Percentiles rank a stretch among this genome's conserved stretches.
These are phyloP conservation scores for Manis crassicaudata DNA, from an alignment of 2,797 vertebrate species.

Conservation along the genomic window DNA sequence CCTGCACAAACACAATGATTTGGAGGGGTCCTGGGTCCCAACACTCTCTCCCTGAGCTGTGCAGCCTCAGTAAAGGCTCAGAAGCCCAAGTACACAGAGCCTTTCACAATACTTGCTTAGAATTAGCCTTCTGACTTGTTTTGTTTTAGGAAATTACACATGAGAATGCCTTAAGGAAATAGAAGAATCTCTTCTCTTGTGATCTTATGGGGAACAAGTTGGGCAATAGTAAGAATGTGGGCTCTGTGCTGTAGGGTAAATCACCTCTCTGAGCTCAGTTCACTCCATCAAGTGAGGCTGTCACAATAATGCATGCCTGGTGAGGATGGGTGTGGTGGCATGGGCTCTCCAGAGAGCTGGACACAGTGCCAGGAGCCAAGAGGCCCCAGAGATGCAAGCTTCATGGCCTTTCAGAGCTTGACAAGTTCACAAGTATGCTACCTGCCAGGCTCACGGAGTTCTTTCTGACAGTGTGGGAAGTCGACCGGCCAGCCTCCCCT, in stretches of 20 bases:
- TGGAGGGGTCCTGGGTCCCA: not conserved
- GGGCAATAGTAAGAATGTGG: not conserved
- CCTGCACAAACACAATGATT: not conserved
- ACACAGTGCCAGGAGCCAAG: not conserved
- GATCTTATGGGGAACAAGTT: not conserved
- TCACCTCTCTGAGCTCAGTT: not conserved
- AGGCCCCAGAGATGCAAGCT: not conserved
- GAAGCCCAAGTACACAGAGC: not conserved
- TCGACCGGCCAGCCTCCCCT: not conserved
- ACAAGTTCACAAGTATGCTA: not conserved
- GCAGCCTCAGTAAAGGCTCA: not conserved
- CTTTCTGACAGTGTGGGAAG: not conserved
- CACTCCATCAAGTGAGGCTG: not conserved
- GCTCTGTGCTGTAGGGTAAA: not conserved
- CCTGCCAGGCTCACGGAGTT: not conserved
- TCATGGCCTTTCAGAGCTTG: not conserved
- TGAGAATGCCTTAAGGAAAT: not conserved
- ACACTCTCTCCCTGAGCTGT: not conserved
- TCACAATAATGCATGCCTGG: rapidly evolving
- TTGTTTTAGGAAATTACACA: not conserved
- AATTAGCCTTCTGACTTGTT: not conserved
- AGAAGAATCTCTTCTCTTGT: not conserved
- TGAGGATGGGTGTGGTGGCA: not conserved
- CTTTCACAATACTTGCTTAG: not conserved
- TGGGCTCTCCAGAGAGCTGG: not conserved